Conservation (phyloP, 2,797 vertebrate genomes). For the Xenops minutus region DNA sequence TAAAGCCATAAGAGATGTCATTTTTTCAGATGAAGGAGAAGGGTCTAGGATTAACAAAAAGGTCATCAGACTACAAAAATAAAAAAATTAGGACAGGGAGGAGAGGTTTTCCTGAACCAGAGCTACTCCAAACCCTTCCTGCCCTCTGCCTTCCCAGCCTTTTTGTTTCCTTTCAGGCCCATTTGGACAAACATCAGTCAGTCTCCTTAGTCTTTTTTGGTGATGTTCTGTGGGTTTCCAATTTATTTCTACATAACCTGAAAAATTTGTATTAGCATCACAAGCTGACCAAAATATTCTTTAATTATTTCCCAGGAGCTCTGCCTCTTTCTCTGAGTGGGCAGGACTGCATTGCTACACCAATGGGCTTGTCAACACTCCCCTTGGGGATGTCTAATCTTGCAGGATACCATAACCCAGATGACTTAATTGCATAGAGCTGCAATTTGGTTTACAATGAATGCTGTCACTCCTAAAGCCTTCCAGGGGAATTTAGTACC, state of each 20-base stretch:
- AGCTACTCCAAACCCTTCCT: neutral
- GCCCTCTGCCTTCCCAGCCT: neutral
- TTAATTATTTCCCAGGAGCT: conserved; percentile 11
- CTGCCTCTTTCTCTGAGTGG: neutral
- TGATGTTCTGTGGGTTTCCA: neutral
- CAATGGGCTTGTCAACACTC: neutral
- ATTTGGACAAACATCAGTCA: neutral
- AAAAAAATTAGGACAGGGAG: neutral
- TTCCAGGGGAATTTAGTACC: neutral
- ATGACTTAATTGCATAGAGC: neutral
- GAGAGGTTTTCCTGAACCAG: neutral
- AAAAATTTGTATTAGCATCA: neutral
- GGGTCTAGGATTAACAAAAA: neutral
- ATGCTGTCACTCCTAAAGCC: neutral
- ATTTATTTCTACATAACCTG: neutral
- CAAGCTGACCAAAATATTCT: neutral
- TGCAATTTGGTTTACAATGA: neutral
- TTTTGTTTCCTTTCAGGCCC: neutral
- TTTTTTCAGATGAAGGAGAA: neutral
- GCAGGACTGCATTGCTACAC: neutral
- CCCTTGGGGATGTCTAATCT: neutral
- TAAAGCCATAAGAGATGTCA: neutral
- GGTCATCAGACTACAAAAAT: neutral
- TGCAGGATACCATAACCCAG: neutral
- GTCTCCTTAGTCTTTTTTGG: neutral